Evolutionary conservation across 1,140 invertebrate species (phyloP).

Genomic region (Bacillus rossius): DNA sequence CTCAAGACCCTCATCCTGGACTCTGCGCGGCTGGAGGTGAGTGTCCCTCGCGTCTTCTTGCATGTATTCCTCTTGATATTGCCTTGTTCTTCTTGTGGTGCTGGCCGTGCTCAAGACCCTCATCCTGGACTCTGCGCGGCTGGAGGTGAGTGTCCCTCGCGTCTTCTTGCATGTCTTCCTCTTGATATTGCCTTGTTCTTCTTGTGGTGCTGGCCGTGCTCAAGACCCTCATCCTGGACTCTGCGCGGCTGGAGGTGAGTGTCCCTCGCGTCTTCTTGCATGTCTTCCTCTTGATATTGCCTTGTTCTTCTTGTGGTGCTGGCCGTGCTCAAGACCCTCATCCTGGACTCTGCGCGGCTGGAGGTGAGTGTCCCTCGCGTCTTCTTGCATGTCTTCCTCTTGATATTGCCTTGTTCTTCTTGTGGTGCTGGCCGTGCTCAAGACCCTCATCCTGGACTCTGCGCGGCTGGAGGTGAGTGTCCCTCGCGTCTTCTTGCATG

Average conservation of each 20-base stretch:
- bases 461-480: constrained; percentile 38
- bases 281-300: too few species aligned
- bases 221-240: constrained; percentile 76
- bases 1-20: constrained; percentile 79
- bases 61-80: too few species aligned
- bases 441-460: constrained; percentile 73
- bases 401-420: too few species aligned
- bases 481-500: too few species aligned
- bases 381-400: too few species aligned
- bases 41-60: too few species aligned
- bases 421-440: constrained; percentile 79
- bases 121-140: constrained; percentile 63
- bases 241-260: constrained; percentile 41
- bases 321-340: constrained; percentile 76
- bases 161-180: too few species aligned
- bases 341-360: constrained; percentile 60
- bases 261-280: too few species aligned
- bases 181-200: too few species aligned
- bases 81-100: too few species aligned
- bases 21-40: constrained; percentile 44
- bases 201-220: constrained; percentile 79
- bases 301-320: too few species aligned
- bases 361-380: too few species aligned
- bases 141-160: constrained; percentile 13
- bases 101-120: constrained; percentile 79